Percentiles rank a stretch among this genome's conserved stretches.
Conservation (phyloP, 2,888 invertebrate species). For the Rapana venosa region DNA sequence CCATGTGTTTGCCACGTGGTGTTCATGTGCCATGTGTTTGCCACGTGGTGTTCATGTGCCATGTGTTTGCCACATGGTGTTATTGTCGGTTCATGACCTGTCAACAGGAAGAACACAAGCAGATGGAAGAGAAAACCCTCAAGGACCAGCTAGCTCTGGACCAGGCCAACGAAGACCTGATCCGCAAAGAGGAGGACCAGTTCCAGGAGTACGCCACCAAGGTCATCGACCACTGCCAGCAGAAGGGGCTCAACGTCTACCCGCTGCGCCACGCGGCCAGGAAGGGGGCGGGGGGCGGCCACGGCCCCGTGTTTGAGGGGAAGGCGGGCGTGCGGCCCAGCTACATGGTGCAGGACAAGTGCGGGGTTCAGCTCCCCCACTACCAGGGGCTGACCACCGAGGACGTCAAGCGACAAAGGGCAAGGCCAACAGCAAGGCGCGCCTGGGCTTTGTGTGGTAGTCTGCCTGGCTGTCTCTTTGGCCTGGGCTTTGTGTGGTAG, state of each 20-base stretch:
- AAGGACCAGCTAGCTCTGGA: conserved; percentile 67
- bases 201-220: conserved; percentile 77
- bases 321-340: conserved; percentile 76
- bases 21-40: no score
- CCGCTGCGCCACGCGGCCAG: conserved; percentile 75
- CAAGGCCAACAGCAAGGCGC: conserved; percentile 70
- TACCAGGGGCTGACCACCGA: conserved; percentile 73
- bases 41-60: no score
- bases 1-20: no score
- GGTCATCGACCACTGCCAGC: conserved; percentile 77
- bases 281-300: conserved; percentile 74
- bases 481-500: no score
- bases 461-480: neutral
- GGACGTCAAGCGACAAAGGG: conserved; percentile 71
- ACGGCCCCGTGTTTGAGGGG: conserved; percentile 74
- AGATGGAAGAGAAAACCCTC: conserved; percentile 55
- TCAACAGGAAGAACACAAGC: conserved; percentile 54
- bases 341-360: conserved; percentile 74
- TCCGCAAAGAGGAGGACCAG: conserved; percentile 75
- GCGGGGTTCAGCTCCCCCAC: conserved; percentile 76
- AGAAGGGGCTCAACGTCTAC: conserved; percentile 76
- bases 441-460: conserved; percentile 77
- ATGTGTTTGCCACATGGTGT: no score
- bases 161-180: conserved; percentile 71
- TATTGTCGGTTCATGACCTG: no score